A percentile compares a stretch with the other conserved stretches of the same genome.
phyloP scores from a whole-genome alignment of 2,797 vertebrate species.

The Siniperca undulata region DNA sequence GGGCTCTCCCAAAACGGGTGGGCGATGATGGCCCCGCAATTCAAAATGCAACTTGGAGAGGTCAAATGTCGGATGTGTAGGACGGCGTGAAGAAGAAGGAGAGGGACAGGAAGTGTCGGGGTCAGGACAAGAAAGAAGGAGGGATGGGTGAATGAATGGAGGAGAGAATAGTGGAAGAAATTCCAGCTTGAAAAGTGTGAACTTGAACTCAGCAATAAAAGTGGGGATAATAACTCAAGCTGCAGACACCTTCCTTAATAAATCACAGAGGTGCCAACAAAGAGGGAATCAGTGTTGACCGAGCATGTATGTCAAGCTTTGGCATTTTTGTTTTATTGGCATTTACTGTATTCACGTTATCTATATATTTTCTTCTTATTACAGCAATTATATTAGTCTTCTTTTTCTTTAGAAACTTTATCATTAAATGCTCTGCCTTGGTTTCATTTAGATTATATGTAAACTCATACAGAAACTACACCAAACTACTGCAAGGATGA shows the following conservation, averaged over 20 bases:
- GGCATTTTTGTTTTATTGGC: neutral
- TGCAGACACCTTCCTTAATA: constrained; percentile 48
- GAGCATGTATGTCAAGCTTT: neutral
- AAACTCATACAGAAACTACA: neutral
- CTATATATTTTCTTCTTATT: neutral
- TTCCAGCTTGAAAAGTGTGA: constrained; percentile 55
- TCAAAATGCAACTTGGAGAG: constrained; percentile 48
- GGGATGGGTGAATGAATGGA: constrained; percentile 49
- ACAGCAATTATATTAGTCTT: neutral
- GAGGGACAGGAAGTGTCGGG: constrained; percentile 78
- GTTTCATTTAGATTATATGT: neutral
- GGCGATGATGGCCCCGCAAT: constrained; percentile 68
- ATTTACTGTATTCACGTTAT: neutral
- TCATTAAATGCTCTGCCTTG: no score
- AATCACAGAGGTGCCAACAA: constrained; percentile 30
- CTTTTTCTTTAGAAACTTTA: neutral
- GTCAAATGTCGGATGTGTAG: constrained; percentile 74
- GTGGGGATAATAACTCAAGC: constrained; percentile 31
- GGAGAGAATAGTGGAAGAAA: constrained; percentile 20
- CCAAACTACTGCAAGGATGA: no score
- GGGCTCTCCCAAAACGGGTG: constrained; percentile 44
- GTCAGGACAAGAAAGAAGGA: constrained; percentile 61
- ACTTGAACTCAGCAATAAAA: constrained; percentile 70
- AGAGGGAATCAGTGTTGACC: neutral
- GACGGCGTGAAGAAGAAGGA: constrained; percentile 54